Conservation (phyloP, 1,140 invertebrate species). For the Chrysoperla carnea region DNA sequence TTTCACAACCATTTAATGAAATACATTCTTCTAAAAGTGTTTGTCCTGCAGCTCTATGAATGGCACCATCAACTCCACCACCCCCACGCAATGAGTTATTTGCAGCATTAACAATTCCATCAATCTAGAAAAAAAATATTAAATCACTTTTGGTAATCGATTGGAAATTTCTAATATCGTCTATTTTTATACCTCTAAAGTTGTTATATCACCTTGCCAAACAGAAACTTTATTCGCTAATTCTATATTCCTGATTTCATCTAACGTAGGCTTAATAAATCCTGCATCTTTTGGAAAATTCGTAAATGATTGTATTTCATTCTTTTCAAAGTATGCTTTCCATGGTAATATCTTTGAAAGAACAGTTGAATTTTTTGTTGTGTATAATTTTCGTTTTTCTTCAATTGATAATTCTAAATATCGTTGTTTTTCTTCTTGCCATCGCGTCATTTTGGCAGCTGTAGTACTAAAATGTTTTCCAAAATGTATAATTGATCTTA, state of each 20-base stretch:
- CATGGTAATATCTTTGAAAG: conserved; percentile 38
- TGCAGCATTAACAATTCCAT: conserved; percentile 86
- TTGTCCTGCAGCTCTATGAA: conserved; percentile 58
- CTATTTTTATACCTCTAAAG: conserved; percentile 36
- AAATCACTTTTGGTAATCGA: no score
- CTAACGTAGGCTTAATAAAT: conserved; percentile 21
- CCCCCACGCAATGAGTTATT: conserved; percentile 63
- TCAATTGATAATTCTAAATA: conserved; percentile 29
- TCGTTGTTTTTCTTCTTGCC: conserved; percentile 26
- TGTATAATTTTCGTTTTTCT: conserved; percentile 35
- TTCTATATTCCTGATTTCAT: conserved; percentile 22
- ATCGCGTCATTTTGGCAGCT: conserved; percentile 14
- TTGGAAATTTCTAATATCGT: conserved; percentile 3
- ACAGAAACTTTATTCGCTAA: conserved; percentile 45
- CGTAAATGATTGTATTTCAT: conserved; percentile 17
- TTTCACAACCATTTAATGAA: conserved; percentile 48
- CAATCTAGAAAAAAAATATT: conserved; percentile 33
- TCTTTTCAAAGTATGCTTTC: conserved; percentile 28
- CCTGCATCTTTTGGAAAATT: conserved; percentile 11
- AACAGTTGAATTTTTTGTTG: conserved; percentile 22
- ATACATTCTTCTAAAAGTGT: conserved; percentile 51
- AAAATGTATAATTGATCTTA: no score
- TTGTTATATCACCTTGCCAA: conserved; percentile 72
- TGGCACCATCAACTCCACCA: conserved; percentile 78
- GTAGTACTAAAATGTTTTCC: background rate